A percentile compares a stretch with the other conserved stretches of the same genome.
Evolutionary conservation across 37 sponge, comb jelly and placozoan genomes (phyloP).

Genomic region (Crambe crambe): DNA sequence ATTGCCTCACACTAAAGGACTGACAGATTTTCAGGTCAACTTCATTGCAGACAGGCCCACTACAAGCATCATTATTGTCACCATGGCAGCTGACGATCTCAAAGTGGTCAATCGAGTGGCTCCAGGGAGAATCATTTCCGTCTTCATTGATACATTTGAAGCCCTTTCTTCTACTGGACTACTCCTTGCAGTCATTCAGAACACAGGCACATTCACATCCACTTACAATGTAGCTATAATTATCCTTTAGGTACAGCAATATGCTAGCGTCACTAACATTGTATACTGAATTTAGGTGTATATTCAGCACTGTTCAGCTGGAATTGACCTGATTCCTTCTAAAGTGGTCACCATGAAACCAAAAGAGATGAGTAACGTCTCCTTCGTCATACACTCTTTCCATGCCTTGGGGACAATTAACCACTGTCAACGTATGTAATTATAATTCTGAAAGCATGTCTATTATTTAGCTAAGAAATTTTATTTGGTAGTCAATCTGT

Average conservation of each 20-base stretch:
- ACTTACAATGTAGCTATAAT: constrained; percentile 49
- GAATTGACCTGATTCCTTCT: constrained; percentile 65
- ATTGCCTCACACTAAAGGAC: constrained; percentile 14
- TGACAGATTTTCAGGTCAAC: constrained; percentile 48
- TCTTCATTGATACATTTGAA: constrained; percentile 75
- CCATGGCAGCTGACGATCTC: constrained; percentile 74
- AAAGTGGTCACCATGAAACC: constrained; percentile 57
- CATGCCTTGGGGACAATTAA: constrained; percentile 70
- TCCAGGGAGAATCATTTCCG: constrained; percentile 79
- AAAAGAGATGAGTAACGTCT: constrained; percentile 27
- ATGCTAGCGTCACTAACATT: not conserved
- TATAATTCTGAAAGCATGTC: not conserved
- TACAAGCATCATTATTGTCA: constrained; percentile 48
- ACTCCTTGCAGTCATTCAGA: constrained; percentile 58
- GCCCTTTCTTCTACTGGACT: constrained; percentile 65
- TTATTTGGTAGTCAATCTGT: constrained; percentile 60
- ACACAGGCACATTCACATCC: constrained; percentile 67
- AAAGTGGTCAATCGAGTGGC: constrained; percentile 48
- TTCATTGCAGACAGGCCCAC: constrained; percentile 47
- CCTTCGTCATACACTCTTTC: constrained; percentile 73
- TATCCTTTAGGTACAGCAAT: not conserved
- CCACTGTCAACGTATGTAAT: constrained; percentile 24
- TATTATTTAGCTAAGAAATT: not conserved
- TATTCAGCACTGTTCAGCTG: constrained; percentile 82
- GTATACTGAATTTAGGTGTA: constrained; percentile 46